Evolutionary conservation across 2,888 invertebrate species (phyloP).

Genomic region (Tachina lurida): DNA sequence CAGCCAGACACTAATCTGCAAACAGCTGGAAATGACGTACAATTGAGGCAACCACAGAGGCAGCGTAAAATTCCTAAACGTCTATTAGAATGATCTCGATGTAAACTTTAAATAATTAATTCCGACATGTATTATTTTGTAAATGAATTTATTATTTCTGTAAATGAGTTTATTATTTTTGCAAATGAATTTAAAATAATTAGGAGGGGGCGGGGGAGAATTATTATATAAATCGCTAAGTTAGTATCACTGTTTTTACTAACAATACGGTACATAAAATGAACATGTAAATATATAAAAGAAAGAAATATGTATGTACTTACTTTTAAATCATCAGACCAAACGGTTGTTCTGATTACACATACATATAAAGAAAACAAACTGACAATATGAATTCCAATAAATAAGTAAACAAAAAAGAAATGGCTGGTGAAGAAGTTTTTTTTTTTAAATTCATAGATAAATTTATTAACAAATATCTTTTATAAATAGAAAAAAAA

Average conservation of each 20-base stretch:
- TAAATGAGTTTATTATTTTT: too few relatives aligned
- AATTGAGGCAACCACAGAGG: neutral
- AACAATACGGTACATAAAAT: neutral
- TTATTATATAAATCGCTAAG: neutral
- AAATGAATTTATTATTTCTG: neutral
- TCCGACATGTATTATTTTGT: neutral
- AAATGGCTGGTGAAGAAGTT: too few relatives aligned
- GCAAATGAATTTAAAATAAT: neutral
- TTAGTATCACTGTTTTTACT: neutral
- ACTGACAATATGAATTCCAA: too few relatives aligned
- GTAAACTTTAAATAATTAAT: neutral
- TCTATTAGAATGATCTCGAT: conserved; percentile 1
- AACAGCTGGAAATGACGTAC: neutral
- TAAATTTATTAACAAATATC: too few relatives aligned
- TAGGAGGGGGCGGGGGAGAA: neutral
- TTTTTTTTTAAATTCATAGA: too few relatives aligned
- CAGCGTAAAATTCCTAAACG: conserved; percentile 17
- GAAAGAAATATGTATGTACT: too few relatives aligned
- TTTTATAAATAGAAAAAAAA: too few relatives aligned
- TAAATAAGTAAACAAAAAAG: too few relatives aligned
- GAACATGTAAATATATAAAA: too few relatives aligned
- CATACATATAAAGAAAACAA: too few relatives aligned
- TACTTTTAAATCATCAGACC: too few relatives aligned
- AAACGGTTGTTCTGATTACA: too few relatives aligned
- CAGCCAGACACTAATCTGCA: neutral